Conservation (phyloP, 2,113 vertebrate genomes). For the Hippocampus mohnikei region DNA sequence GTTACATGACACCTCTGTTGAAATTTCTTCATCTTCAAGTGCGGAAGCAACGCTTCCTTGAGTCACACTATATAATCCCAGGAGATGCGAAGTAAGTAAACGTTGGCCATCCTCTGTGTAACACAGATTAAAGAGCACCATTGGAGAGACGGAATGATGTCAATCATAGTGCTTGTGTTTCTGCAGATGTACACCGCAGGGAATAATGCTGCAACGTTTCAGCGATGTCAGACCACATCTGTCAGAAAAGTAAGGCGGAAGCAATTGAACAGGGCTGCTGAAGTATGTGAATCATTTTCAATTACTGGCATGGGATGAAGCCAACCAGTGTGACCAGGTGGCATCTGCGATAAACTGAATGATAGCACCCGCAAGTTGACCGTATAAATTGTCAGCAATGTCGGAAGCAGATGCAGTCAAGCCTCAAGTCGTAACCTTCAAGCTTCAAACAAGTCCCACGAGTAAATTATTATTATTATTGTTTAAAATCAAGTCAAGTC, state of each 20-base stretch:
- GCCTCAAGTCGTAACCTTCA: no score
- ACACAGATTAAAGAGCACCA: neutral
- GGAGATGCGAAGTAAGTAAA: neutral
- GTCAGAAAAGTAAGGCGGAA: constrained; percentile 31
- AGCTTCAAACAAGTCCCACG: no score
- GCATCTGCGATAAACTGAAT: constrained; percentile 55
- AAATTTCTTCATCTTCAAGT: constrained; percentile 4
- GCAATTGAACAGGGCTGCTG: constrained; percentile 30
- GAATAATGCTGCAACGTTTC: constrained; percentile 1
- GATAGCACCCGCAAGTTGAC: neutral
- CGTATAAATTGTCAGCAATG: neutral
- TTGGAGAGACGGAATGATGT: constrained; percentile 1
- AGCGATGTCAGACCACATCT: constrained; percentile 27
- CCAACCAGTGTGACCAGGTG: constrained; percentile 64
- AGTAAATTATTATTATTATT: no score
- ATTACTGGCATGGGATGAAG: constrained; percentile 66
- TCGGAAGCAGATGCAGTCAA: neutral
- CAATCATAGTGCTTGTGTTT: constrained; percentile 11
- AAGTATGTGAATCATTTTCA: constrained; percentile 59
- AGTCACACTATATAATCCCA: neutral
- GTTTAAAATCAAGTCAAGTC: no score
- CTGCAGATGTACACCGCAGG: constrained; percentile 5
- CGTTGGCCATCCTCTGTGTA: neutral
- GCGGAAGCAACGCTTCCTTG: neutral
- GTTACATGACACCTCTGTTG: neutral